Evolutionary conservation across 2,113 vertebrate species (phyloP).

Genomic region (Sturnus vulgaris): DNA sequence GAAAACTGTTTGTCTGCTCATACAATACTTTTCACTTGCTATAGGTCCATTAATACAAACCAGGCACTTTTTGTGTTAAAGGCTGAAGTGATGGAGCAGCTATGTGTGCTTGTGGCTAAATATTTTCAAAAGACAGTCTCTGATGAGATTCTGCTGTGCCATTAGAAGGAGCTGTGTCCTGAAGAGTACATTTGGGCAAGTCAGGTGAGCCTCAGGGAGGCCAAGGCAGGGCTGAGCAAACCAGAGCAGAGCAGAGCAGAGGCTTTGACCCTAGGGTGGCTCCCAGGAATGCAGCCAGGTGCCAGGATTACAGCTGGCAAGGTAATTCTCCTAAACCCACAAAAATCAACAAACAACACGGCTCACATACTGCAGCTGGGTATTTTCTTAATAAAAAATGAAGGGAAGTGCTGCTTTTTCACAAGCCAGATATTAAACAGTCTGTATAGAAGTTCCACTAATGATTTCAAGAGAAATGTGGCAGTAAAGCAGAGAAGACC

Average conservation of each 20-base stretch:
- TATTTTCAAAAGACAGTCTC: background rate
- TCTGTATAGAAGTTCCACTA: background rate
- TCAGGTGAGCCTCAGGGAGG: background rate
- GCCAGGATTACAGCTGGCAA: background rate
- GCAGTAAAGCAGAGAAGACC: background rate
- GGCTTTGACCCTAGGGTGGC: background rate
- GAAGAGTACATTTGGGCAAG: background rate
- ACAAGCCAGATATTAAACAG: background rate
- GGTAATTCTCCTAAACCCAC: background rate
- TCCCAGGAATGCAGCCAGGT: background rate
- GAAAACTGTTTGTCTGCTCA: conserved; percentile 44
- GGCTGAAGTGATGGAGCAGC: background rate
- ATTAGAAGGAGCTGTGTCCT: background rate
- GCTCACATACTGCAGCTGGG: background rate
- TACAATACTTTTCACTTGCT: conserved; percentile 26
- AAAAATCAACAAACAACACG: background rate
- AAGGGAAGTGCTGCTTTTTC: background rate
- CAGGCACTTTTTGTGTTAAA: conserved; percentile 18
- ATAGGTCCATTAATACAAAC: conserved; percentile 46
- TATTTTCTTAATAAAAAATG: background rate
- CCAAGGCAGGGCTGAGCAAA: background rate
- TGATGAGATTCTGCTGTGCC: background rate
- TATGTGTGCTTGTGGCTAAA: background rate
- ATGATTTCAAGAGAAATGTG: background rate
- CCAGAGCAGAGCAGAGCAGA: background rate